Conservation (phyloP, 2,113 vertebrate species). For the Candoia aspera region DNA sequence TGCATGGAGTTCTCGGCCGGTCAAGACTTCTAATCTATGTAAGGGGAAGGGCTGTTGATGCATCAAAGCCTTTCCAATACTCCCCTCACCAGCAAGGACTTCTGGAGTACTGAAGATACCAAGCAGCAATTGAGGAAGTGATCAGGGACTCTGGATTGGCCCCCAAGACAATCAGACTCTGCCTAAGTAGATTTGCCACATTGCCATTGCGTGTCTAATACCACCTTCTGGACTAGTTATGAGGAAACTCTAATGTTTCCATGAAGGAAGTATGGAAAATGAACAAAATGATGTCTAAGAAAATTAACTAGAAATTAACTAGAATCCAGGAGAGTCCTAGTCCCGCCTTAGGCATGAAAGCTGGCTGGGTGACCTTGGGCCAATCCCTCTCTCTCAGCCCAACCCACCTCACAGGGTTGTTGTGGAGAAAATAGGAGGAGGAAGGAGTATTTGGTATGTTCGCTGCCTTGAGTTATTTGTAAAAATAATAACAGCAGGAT, state of each 20-base stretch:
- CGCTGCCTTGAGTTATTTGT: too few species aligned
- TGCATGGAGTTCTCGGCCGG: neutral
- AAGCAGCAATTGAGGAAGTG: neutral
- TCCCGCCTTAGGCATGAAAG: too few species aligned
- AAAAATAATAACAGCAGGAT: too few species aligned
- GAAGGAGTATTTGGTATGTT: too few species aligned
- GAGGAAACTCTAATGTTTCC: neutral
- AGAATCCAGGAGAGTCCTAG: too few species aligned
- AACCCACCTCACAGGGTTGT: too few species aligned
- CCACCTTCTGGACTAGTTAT: neutral
- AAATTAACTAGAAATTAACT: neutral
- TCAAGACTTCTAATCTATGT: neutral
- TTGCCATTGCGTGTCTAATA: neutral
- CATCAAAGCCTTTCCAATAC: neutral
- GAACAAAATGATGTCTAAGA: neutral
- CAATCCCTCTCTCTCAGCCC: too few species aligned
- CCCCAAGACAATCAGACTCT: neutral
- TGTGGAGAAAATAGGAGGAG: too few species aligned
- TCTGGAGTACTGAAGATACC: neutral
- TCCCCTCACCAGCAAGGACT: neutral
- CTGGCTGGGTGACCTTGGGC: too few species aligned
- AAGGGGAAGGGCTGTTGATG: neutral
- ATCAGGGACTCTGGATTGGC: neutral
- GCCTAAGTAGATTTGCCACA: neutral
- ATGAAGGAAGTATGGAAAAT: neutral